phyloP scores from a whole-genome alignment of 2,797 vertebrate species.

The Phyllotis vaccarum region DNA sequence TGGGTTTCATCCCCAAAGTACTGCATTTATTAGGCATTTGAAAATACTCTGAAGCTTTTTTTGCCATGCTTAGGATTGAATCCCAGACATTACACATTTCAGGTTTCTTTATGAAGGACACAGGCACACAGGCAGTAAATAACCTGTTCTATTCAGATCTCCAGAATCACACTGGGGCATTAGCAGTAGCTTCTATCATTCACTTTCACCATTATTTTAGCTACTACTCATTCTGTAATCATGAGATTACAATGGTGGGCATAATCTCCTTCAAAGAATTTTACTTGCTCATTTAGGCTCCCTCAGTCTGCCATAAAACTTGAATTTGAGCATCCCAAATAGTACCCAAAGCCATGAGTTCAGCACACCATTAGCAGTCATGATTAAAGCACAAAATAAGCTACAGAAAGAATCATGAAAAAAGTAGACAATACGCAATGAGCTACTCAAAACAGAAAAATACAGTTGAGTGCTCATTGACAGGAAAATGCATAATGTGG shows the following conservation, averaged over 20 bases:
- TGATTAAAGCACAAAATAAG: constrained; percentile 45
- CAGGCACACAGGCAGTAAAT: background rate
- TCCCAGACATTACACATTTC: background rate
- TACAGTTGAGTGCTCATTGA: constrained; percentile 51
- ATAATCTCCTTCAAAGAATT: constrained; percentile 18
- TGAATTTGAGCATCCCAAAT: constrained; percentile 62
- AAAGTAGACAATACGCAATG: constrained; percentile 9
- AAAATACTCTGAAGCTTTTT: background rate
- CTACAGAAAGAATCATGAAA: constrained; percentile 43
- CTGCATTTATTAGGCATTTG: background rate
- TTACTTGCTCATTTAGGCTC: constrained; percentile 40
- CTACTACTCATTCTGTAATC: constrained; percentile 1
- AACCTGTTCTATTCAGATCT: background rate
- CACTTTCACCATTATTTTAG: background rate
- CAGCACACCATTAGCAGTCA: background rate
- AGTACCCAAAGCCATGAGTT: constrained; percentile 35
- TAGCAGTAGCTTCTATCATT: constrained; percentile 21
- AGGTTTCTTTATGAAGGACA: background rate
- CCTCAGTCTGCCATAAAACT: constrained; percentile 47
- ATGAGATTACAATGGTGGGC: background rate
- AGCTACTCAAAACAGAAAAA: constrained; percentile 57
- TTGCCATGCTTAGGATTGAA: background rate
- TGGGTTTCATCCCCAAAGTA: background rate
- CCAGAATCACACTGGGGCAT: background rate
- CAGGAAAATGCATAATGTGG: background rate